A percentile compares a stretch with the other conserved stretches of the same genome.
Conservation (phyloP, 2,797 vertebrate genomes). For the Catostomus latipinnis region DNA sequence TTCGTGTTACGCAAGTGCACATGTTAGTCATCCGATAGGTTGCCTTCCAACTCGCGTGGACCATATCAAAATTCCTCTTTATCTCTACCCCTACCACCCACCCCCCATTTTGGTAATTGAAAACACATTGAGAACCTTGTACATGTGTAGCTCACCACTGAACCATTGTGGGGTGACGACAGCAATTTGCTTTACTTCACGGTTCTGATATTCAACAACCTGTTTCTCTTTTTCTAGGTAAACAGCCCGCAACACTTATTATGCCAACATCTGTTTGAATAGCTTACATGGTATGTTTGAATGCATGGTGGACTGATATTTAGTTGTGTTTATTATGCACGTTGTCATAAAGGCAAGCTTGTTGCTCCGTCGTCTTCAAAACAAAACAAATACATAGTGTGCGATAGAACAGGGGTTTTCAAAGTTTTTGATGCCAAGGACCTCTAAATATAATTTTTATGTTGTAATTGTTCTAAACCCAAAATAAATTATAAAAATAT, state of each 20-base stretch:
- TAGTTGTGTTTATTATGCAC: slow-evolving; percentile 4
- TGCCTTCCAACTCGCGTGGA: slow-evolving; percentile 37
- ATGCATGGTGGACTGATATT: not conserved
- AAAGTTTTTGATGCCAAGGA: too few relatives aligned
- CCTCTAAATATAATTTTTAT: too few relatives aligned
- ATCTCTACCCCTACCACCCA: slow-evolving; percentile 25
- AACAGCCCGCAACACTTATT: slow-evolving; percentile 38
- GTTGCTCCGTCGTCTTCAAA: not conserved
- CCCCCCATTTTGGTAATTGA: slow-evolving; percentile 49
- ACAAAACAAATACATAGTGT: not conserved
- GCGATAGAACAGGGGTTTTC: too few relatives aligned
- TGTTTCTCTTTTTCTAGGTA: slow-evolving; percentile 48
- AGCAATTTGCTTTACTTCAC: slow-evolving; percentile 51
- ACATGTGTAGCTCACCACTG: slow-evolving; percentile 43
- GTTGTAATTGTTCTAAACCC: too few relatives aligned
- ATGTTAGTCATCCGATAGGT: slow-evolving; percentile 55
- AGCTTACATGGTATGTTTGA: slow-evolving; percentile 12
- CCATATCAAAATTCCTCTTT: slow-evolving; percentile 40
- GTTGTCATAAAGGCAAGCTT: slow-evolving; percentile 2
- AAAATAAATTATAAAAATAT: too few relatives aligned
- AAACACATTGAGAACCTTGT: slow-evolving; percentile 52
- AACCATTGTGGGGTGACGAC: slow-evolving; percentile 33
- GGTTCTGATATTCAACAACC: slow-evolving; percentile 26
- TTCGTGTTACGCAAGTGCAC: slow-evolving; percentile 55
- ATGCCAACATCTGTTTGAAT: slow-evolving; percentile 21